phyloP scores from a whole-genome alignment of 2,888 invertebrate species.

The Ochropleura plecta region DNA sequence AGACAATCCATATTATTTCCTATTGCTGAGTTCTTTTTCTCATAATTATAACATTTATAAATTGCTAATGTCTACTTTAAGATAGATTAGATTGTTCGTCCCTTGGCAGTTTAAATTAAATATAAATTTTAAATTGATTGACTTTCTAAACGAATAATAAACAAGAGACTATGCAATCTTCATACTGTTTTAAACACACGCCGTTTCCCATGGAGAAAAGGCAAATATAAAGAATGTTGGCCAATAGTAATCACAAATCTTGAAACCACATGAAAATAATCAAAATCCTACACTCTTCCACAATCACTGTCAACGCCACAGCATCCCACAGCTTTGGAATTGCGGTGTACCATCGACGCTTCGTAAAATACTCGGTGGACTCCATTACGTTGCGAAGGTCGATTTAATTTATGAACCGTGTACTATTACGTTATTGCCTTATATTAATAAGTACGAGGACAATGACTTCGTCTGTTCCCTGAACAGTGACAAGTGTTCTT shows the following conservation, averaged over 20 bases:
- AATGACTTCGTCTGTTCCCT: slow-evolving; percentile 21
- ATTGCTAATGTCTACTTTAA: slow-evolving; percentile 2
- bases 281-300: not conserved
- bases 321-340: slow-evolving; percentile 10
- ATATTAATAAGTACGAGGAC: slow-evolving; percentile 60
- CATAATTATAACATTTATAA: slow-evolving; percentile 12
- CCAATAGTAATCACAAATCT: slow-evolving; percentile 5
- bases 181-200: not conserved
- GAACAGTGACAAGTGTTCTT: not conserved
- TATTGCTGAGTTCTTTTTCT: slow-evolving; percentile 43
- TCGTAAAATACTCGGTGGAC: slow-evolving; percentile 59
- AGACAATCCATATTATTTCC: slow-evolving; percentile 50
- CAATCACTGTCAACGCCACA: slow-evolving; percentile 19
- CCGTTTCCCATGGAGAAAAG: not conserved
- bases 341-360: slow-evolving; percentile 53
- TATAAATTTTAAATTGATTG: not conserved
- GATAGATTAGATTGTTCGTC: not conserved
- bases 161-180: not conserved
- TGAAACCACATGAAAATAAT: slow-evolving; percentile 17
- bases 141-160: not conserved
- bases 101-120: not conserved
- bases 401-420: slow-evolving; percentile 84
- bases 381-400: slow-evolving; percentile 79
- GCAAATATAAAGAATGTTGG: not conserved
- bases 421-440: slow-evolving; percentile 77